Evolutionary conservation across 2,888 invertebrate species (phyloP), one percentile per base, ranked within the genome.

Genomic region (Cantharis lateralis): DNA sequence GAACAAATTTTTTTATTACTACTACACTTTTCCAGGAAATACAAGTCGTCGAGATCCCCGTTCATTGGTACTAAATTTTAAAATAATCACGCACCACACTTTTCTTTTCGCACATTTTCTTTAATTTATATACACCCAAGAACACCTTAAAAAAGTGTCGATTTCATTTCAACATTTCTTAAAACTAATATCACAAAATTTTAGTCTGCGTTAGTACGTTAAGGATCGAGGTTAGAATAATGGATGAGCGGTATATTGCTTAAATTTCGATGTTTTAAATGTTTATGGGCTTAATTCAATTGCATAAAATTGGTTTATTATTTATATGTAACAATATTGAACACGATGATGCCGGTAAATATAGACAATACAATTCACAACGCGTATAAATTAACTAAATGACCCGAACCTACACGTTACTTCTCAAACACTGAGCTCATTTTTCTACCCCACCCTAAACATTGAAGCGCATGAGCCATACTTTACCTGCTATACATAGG

Each of bases 381-480:
- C 68, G 68, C 72, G 72, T 61, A 68, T 68, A 72, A 68, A 66
- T 20, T 18, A 15, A 68, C 68, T 68, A 72, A 68, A 48, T 66
- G 69, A 78, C 68, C 69, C 74, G 71, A 62, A 74, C 70, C 62
- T 71, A 61, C 24, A 68, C 32, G 69, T 28, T 61, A 76, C 76
- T 64, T 74, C 74, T 77, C 77, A 74, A 72, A 78, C 71, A 79
- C 78, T 79, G 71, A 79, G 76, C 64, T 20, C 64, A 74, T 73
- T 48, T 48, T 72, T 68, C 79, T 78, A 82, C 82, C 82, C 82
- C 82, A 82, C 82, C 82, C 82, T 79, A 71, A 32, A 15, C 48
- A 62, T 18, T 74, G n/a, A n/a, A 71, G 81, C 80, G 80, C 81
- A 80, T 71, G 80, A 70, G 75, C 48, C 13, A 48, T 1, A 48